A percentile compares a stretch with the other conserved stretches of the same genome.
These are phyloP conservation scores for Amaurobius ferox DNA, from an alignment of 2,888 invertebrate species.

Conservation along the genomic window DNA sequence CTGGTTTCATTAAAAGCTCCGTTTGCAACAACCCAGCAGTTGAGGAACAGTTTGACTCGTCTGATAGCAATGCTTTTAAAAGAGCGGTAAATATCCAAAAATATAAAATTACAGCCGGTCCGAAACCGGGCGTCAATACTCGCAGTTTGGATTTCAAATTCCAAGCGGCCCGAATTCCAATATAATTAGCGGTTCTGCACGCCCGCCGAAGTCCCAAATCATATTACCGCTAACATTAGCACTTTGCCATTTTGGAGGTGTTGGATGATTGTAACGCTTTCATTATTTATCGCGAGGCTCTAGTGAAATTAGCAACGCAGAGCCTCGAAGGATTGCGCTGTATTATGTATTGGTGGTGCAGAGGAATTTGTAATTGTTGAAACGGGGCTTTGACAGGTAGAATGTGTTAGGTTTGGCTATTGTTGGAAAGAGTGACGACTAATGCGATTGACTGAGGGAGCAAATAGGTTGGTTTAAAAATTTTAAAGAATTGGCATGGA, in stretches of 20 bases:
- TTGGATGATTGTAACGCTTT: constrained; percentile 71
- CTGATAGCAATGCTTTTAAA: constrained; percentile 40
- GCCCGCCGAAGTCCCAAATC: constrained; percentile 67
- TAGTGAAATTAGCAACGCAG: constrained; percentile 59
- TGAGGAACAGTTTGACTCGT: constrained; percentile 50
- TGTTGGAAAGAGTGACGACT: constrained; percentile 45
- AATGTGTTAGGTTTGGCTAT: constrained; percentile 29
- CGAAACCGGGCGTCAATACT: constrained; percentile 26
- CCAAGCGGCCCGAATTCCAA: constrained; percentile 57
- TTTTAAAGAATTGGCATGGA: constrained; percentile 18
- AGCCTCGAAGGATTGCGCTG: constrained; percentile 42
- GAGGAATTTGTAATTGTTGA: constrained; percentile 69
- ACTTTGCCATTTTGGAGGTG: constrained; percentile 70
- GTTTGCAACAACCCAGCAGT: constrained; percentile 19
- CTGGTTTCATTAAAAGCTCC: constrained; percentile 63
- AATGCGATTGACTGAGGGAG: constrained; percentile 60
- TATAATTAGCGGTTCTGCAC: constrained; percentile 61
- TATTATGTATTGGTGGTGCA: constrained; percentile 21
- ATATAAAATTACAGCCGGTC: constrained; percentile 61
- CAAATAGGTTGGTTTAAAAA: constrained; percentile 14
- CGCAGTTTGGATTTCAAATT: constrained; percentile 45
- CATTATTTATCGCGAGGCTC: constrained; percentile 64
- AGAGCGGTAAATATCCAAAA: constrained; percentile 21
- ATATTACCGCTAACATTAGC: constrained; percentile 69
- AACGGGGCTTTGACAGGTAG: constrained; percentile 70